Evolutionary conservation across 2,888 invertebrate species (phyloP), one percentile per base, ranked within the genome.

Genomic region (Agrotis segetum): DNA sequence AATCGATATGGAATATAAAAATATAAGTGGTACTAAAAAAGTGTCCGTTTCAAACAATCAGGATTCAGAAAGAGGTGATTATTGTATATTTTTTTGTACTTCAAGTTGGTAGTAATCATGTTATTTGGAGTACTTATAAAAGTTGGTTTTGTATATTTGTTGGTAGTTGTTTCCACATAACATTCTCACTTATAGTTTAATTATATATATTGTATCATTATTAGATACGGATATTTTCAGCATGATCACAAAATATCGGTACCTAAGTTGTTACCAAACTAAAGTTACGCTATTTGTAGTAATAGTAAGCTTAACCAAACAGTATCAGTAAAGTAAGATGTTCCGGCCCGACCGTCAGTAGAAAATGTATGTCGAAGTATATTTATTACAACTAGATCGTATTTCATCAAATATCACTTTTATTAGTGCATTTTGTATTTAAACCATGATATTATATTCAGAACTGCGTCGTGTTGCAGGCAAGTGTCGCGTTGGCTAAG

Each of bases 251-350:
- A n/a, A 65, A 52, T 52, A 52, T 21, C 21, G 11, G 56, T 46
- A 47, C 29, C 21, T 78, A 78, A 71, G 61, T 74, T 55, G 52
- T 71, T 71, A 66, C 40, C 40, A 9, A 56, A 56, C 14, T 62
- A 50, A 64, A 67, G 79, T 73, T 76, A 72, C 9, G 56, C 72
- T 83, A 78, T 75, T 63, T 14, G 0, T 34, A 55, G 77, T 3
- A 67, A 71, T 81, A 81, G 84, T 71, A 75, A 81, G 62, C 76
- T 61, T 60, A 56, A 69, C 67, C 83, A 11, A 70, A 60, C 71
- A 82, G 82, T 84, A 84, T 79, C 65, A 56, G 49, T 77, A 74
- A 79, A 70, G 17, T 81, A 77, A 78, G 65, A 67, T 67, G 49
- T 58, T 50, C 9, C 5, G 73, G 73, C 82, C 82, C 78, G 69